phyloP scores from a whole-genome alignment of 2,113 vertebrate species.

The Desmodus rotundus region DNA sequence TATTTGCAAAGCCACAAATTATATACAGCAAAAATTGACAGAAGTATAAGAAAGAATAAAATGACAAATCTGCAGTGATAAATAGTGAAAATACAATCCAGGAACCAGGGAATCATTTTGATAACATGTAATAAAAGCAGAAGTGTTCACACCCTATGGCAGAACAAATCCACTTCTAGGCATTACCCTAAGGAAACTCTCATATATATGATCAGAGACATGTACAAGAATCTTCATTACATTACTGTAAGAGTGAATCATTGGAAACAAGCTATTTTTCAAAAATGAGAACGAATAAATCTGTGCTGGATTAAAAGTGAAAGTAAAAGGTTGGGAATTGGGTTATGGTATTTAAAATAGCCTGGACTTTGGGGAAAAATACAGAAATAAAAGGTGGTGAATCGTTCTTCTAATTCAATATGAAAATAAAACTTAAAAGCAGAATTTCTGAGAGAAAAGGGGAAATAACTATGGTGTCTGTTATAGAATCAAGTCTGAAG shows the following conservation, averaged over 20 bases:
- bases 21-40: neutral
- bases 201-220: neutral
- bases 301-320: neutral
- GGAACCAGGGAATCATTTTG: neutral
- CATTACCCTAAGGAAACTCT: neutral
- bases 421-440: conserved; percentile 14
- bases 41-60: neutral
- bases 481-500: conserved; percentile 4
- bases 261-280: neutral
- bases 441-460: neutral
- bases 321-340: neutral
- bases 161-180: neutral
- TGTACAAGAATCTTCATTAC: neutral
- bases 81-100: neutral
- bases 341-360: neutral
- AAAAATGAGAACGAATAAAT: neutral
- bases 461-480: neutral
- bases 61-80: neutral
- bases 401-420: neutral
- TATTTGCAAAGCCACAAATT: neutral
- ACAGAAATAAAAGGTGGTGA: neutral
- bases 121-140: neutral
- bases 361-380: neutral
- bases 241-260: neutral
- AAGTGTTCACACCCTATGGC: neutral